phyloP scores from a whole-genome alignment of 2,888 invertebrate genomes.

The Pharmacophagus antenor region DNA sequence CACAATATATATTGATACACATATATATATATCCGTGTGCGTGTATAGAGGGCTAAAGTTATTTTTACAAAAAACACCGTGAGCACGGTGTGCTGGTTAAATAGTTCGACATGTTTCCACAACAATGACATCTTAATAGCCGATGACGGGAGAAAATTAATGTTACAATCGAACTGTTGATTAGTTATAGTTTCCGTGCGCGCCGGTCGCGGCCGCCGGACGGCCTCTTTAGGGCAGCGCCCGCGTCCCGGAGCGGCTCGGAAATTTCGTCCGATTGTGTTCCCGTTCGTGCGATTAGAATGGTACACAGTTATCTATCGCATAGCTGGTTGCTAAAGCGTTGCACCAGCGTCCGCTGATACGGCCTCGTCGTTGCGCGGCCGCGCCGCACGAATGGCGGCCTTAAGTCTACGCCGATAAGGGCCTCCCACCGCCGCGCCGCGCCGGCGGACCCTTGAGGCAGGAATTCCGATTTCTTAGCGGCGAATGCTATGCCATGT shows the following conservation, averaged over 20 bases:
- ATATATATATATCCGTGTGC: no score
- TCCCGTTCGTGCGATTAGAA: constrained; percentile 72
- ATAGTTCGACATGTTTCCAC: constrained; percentile 79
- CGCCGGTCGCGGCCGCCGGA: constrained; percentile 37
- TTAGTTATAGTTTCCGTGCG: constrained; percentile 70
- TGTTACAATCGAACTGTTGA: constrained; percentile 76
- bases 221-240: constrained; percentile 29
- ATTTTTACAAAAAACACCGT: constrained; percentile 68
- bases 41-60: no score
- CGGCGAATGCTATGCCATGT: constrained; percentile 80
- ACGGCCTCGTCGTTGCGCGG: constrained; percentile 53
- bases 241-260: constrained; percentile 51
- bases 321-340: constrained; percentile 74
- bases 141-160: constrained; percentile 78
- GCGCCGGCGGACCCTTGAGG: constrained; percentile 58
- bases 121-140: constrained; percentile 80
- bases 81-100: constrained; percentile 77
- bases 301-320: constrained; percentile 77
- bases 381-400: constrained; percentile 50
- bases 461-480: constrained; percentile 76
- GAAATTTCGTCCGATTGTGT: constrained; percentile 74
- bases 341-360: constrained; percentile 64
- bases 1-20: no score
- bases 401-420: constrained; percentile 53
- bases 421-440: constrained; percentile 46